These are phyloP conservation scores for Syrrhaptes paradoxus DNA, from an alignment of 2,113 vertebrate species.

Conservation along the genomic window DNA sequence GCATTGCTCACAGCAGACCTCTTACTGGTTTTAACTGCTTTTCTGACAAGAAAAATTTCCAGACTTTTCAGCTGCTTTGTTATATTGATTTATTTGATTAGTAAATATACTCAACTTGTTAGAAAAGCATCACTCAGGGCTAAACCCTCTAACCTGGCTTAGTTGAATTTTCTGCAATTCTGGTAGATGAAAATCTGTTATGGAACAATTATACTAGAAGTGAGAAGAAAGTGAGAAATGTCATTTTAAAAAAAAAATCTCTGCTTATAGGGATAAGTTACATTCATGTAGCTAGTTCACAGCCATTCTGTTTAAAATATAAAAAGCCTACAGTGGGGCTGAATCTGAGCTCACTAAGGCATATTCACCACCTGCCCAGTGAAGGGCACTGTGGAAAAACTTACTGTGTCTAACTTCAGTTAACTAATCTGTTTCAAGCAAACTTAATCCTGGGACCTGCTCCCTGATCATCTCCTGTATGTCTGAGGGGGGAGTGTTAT, in stretches of 20 bases:
- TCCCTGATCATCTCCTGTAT: neutral
- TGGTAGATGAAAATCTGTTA: neutral
- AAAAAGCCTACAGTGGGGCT: neutral
- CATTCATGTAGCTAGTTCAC: neutral
- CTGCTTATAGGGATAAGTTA: neutral
- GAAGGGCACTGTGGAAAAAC: neutral
- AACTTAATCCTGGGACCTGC: neutral
- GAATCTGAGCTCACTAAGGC: neutral
- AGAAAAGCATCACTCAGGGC: neutral
- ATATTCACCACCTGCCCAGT: neutral
- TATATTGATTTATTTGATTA: neutral
- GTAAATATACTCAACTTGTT: neutral
- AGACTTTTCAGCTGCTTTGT: neutral
- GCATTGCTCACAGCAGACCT: neutral
- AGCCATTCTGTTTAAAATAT: neutral
- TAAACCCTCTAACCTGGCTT: neutral
- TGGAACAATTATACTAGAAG: neutral
- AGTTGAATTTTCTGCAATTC: neutral
- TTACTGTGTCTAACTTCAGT: neutral
- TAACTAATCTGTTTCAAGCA: neutral
- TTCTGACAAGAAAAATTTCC: neutral
- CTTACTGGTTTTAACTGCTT: neutral
- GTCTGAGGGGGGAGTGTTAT: neutral
- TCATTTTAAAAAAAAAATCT: neutral
- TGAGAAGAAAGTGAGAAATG: neutral